Evolutionary conservation across 2,888 invertebrate genomes (phyloP).

Genomic region (Endotricha flammealis): DNA sequence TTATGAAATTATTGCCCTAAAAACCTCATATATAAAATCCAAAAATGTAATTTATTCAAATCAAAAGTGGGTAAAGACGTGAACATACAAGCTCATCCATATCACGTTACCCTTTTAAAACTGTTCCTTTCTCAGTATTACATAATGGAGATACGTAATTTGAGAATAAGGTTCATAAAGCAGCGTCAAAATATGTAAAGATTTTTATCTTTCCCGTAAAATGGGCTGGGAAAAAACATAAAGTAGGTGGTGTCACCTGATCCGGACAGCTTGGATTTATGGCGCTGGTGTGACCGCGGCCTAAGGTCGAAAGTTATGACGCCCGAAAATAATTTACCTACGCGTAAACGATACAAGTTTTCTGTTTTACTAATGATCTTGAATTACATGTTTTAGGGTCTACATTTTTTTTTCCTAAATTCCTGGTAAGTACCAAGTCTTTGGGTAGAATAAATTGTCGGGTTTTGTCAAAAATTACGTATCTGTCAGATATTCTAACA

Average conservation of each 20-base stretch:
- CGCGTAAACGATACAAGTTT: constrained; percentile 29
- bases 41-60: constrained; percentile 7
- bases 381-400: background rate
- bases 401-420: no score
- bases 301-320: constrained; percentile 74
- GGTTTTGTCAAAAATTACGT: no score
- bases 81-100: constrained; percentile 3
- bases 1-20: no score
- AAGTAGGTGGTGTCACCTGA: constrained; percentile 79
- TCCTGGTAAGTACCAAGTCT: no score
- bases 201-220: constrained; percentile 79
- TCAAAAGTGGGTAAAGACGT: constrained; percentile 5
- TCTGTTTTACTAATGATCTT: constrained; percentile 9
- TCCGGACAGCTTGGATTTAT: constrained; percentile 73
- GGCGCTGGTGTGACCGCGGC: constrained; percentile 70
- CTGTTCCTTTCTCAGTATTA: constrained; percentile 65
- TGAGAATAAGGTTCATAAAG: constrained; percentile 72
- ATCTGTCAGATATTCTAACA: no score
- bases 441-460: no score
- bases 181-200: constrained; percentile 79
- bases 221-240: constrained; percentile 80
- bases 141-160: constrained; percentile 72
- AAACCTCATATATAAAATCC: constrained; percentile 5
- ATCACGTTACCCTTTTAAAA: constrained; percentile 43
- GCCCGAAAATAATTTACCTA: constrained; percentile 67